phyloP scores from a whole-genome alignment of 2,888 invertebrate species.

The Coelogynopora nodosa region DNA sequence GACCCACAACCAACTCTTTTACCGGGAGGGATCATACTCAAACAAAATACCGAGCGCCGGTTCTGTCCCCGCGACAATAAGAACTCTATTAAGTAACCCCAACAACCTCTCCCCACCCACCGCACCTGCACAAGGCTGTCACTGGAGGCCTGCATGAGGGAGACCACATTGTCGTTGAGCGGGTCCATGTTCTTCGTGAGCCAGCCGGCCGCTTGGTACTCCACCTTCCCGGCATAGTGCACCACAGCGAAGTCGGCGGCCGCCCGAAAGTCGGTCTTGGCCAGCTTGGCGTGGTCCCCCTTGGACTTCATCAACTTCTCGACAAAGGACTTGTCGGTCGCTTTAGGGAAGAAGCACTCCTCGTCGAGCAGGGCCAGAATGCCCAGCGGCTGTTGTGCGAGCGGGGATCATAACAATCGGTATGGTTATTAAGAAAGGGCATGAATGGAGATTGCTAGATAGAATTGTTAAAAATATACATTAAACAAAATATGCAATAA shows the following conservation, averaged over 20 bases:
- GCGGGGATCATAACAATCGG: too few relatives aligned
- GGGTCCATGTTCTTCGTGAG: constrained; percentile 99
- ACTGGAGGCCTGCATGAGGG: constrained; percentile 82
- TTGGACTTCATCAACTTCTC: constrained; percentile 94
- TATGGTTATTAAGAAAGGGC: too few relatives aligned
- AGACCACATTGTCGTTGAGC: constrained; percentile 95
- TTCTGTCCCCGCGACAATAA: too few relatives aligned
- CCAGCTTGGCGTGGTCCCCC: constrained; percentile 91
- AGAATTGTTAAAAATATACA: too few relatives aligned
- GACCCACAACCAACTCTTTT: too few relatives aligned
- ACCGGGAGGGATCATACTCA: too few relatives aligned
- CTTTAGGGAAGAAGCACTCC: constrained; percentile 99
- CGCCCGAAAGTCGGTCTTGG: constrained; percentile 64
- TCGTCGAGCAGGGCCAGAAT: constrained; percentile 96
- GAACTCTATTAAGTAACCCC: neutral
- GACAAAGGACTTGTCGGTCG: constrained; percentile 95
- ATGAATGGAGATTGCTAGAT: too few relatives aligned
- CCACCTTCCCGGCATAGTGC: constrained; percentile 93
- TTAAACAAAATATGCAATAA: too few relatives aligned
- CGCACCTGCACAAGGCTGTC: constrained; percentile 56
- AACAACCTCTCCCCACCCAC: neutral
- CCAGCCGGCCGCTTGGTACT: constrained; percentile 79
- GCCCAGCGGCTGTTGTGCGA: constrained; percentile 90
- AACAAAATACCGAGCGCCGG: too few relatives aligned
- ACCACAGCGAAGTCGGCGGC: constrained; percentile 89